phyloP scores from a whole-genome alignment of 2,888 invertebrate species.

The Prenolepis imparis region DNA sequence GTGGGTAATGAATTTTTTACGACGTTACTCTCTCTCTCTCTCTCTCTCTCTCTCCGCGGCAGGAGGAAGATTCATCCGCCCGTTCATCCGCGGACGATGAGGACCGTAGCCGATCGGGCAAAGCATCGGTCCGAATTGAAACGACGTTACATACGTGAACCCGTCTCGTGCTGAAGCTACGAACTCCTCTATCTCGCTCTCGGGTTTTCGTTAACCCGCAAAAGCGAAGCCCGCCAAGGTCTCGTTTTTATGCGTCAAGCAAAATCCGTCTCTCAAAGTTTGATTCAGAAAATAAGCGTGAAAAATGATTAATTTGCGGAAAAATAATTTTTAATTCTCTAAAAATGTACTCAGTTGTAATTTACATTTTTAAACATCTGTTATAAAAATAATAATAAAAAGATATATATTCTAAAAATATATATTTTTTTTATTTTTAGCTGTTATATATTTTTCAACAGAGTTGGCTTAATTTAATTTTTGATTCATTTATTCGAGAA shows the following conservation, averaged over 20 bases:
- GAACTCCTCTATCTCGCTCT: constrained; percentile 24
- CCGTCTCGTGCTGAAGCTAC: constrained; percentile 1
- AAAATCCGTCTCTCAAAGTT: not conserved
- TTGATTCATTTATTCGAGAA: not conserved
- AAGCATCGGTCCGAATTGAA: constrained; percentile 75
- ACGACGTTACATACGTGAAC: constrained; percentile 60
- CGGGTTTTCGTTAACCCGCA: not conserved
- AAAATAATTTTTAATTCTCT: not conserved
- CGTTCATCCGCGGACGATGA: constrained; percentile 67
- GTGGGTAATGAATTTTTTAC: constrained; percentile 85
- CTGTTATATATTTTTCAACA: not conserved
- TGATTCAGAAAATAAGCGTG: not conserved
- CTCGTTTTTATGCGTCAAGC: not conserved
- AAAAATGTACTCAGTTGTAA: not conserved
- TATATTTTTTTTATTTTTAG: not conserved
- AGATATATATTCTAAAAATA: not conserved
- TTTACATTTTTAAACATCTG: not conserved
- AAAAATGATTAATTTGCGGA: not conserved
- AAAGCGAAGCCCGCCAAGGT: constrained; percentile 10
- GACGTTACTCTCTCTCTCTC: constrained; percentile 69
- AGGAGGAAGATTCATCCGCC: constrained; percentile 69
- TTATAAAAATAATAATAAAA: not conserved
- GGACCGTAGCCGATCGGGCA: constrained; percentile 76
- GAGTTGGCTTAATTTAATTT: not conserved
- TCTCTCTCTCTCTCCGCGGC: constrained; percentile 42